Conservation (phyloP, 2,797 vertebrate genomes). For the Acanthiza pusilla region DNA sequence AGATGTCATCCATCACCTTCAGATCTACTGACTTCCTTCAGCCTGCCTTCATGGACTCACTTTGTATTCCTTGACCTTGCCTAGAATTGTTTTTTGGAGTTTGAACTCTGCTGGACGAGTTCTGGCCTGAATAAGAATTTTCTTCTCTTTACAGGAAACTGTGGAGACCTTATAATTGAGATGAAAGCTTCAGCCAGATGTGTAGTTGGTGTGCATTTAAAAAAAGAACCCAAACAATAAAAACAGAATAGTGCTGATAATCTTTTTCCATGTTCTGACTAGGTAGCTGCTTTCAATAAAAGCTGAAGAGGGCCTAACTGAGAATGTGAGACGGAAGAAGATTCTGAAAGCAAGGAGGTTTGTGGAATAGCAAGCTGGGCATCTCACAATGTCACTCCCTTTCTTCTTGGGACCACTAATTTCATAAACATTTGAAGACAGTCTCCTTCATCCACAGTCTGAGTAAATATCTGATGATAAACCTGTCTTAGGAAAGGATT, state of each 20-base stretch:
- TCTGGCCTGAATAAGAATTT: slow-evolving; percentile 35
- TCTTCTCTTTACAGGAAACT: not conserved
- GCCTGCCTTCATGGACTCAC: slow-evolving; percentile 28
- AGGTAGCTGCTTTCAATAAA: not conserved
- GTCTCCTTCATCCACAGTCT: not conserved
- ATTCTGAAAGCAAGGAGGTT: not conserved
- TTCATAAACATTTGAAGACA: not conserved
- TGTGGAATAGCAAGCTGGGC: not conserved
- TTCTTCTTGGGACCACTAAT: not conserved
- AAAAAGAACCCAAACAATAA: not conserved
- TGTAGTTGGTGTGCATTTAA: not conserved
- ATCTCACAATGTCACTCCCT: not conserved
- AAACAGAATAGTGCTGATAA: not conserved
- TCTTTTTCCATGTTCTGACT: not conserved
- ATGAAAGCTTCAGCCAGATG: not conserved
- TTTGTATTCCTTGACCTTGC: slow-evolving; percentile 55
- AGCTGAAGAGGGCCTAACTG: not conserved
- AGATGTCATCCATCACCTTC: slow-evolving; percentile 65
- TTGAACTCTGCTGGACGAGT: slow-evolving; percentile 14
- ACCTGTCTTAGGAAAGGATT: not conserved
- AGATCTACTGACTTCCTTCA: slow-evolving; percentile 58
- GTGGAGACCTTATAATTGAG: not conserved
- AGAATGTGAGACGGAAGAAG: not conserved
- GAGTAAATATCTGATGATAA: not conserved
- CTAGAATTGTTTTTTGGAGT: not conserved